Evolutionary conservation across 2,113 vertebrate genomes (phyloP).

Genomic region (Leucoraja erinaceus): DNA sequence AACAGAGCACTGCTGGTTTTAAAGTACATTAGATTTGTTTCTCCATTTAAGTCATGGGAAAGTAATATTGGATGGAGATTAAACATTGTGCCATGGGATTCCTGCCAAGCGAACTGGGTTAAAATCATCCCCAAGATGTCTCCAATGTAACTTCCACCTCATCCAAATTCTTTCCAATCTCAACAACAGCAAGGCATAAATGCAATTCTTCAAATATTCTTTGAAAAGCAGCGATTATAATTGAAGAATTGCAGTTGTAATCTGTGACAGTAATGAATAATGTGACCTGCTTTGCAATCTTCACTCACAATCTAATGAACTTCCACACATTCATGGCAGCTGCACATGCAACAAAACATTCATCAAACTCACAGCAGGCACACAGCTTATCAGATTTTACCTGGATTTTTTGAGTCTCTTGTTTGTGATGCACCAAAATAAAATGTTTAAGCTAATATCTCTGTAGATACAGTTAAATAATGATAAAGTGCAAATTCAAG

Average conservation of each 20-base stretch:
- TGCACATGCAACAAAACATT: neutral
- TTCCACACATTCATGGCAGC: neutral
- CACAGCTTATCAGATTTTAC: neutral
- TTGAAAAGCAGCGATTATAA: neutral
- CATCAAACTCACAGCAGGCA: neutral
- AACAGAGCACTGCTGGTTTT: neutral
- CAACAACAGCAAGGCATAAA: neutral
- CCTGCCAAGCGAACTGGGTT: neutral
- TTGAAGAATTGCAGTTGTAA: neutral
- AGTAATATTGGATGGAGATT: neutral
- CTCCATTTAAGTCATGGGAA: neutral
- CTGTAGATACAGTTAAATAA: neutral
- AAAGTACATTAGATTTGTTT: neutral
- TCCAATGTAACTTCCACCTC: neutral
- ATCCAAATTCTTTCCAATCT: neutral
- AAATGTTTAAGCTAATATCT: neutral
- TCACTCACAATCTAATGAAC: neutral
- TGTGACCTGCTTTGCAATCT: neutral
- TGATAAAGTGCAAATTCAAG: neutral
- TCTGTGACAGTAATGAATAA: neutral
- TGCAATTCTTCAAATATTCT: neutral
- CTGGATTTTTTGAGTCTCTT: neutral
- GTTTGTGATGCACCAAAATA: neutral
- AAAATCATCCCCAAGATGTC: neutral
- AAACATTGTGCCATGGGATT: neutral